Evolutionary conservation across 2,113 vertebrate species (phyloP), one percentile per base, ranked within the genome.

Genomic region (Garra rufa): DNA sequence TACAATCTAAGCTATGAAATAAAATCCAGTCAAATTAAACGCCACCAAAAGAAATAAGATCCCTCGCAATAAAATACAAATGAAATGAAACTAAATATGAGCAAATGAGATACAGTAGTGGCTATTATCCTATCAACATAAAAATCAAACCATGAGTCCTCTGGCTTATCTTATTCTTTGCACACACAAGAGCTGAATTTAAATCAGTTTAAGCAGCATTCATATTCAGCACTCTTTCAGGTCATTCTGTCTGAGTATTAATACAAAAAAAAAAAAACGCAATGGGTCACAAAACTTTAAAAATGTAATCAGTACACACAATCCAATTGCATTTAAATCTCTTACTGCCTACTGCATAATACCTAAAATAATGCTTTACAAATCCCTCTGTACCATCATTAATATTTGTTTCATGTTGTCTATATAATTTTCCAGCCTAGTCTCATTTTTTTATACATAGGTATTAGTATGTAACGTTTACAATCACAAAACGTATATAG

Each of bases 121-220:
- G 10, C 74, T 34, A 38, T 76, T 76, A 76, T 76, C 26, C 74
- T 21, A 52, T n/a, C 9, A 76, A 55, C 28, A 76, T 76, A 44
- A 71, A n/a, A 71, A 71, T 71, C 41, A 26, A 46, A 73, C 7
- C 69, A 44, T 10, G 41, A 26, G 41, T 73, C 41, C 11, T 43
- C 21, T 73, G 41, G 69, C 41, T 71, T 24, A 71, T 71, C 69
- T 15, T 24, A 73, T 13, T 46, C 59, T 73, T 44, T 24, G n/a
- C 6, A 0, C 24, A 11, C 21, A 71, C 69, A 73, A n/a, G n/a
- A 13, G 24, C 1, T 44, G 11, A 71, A 44, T 71, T 0, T 71
- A 38, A 44, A 71, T 71, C 10, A 43, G 41, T 63, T 41, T 14
- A 71, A 24, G 21, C 67, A 70, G 67, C 69, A 24, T 73, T 73